A percentile compares a stretch with the other conserved stretches of the same genome.
Conservation (phyloP, 2,888 invertebrate genomes). For the Troglohyphantes excavatus region DNA sequence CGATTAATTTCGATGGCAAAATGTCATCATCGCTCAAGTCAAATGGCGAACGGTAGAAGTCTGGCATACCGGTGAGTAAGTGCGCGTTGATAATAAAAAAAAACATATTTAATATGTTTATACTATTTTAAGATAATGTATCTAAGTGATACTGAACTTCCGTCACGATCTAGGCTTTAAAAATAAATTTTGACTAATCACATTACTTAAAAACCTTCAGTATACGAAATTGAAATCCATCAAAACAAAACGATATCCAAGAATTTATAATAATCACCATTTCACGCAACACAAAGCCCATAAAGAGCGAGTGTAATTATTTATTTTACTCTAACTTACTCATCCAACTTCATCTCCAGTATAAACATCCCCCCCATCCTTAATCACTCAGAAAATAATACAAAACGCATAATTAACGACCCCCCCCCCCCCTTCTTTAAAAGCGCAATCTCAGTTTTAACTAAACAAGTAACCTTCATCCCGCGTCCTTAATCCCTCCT, state of each 20-base stretch:
- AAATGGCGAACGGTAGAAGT: no score
- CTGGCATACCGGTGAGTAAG: no score
- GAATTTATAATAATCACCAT: background rate
- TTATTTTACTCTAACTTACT: background rate
- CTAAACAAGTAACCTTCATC: slow-evolving; percentile 5
- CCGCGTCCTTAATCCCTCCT: background rate
- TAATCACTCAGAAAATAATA: background rate
- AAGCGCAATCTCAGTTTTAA: background rate
- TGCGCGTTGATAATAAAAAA: no score
- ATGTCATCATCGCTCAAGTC: no score
- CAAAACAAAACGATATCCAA: background rate
- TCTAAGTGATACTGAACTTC: no score
- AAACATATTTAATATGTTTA: no score
- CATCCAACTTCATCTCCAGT: background rate
- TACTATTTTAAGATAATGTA: no score
- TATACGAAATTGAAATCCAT: no score
- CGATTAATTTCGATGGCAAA: no score
- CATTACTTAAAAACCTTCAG: no score
- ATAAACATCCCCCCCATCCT: background rate
- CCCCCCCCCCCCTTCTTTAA: background rate
- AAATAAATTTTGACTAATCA: no score
- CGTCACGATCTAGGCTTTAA: no score
- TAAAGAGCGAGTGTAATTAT: background rate
- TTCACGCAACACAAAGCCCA: background rate
- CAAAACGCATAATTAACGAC: slow-evolving; percentile 1